Evolutionary conservation across 23 tunicate genomes (phyloP), one percentile per base, ranked within the genome.

Genomic region (Styela plicata): DNA sequence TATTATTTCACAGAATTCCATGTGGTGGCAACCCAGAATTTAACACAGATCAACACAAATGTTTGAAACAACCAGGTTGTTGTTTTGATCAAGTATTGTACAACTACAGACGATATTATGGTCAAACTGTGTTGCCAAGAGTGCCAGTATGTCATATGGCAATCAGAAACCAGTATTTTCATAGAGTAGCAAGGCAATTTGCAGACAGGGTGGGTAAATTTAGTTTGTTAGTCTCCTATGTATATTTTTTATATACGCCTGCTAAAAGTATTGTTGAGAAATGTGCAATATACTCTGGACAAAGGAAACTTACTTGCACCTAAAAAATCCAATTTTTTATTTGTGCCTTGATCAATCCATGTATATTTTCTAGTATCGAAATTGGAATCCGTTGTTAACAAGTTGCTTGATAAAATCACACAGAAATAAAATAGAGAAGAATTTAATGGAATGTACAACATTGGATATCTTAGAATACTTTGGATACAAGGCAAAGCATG

Each of bases 81-180:
- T 74, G 63, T 30, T 93, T 88, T 68, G 98, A 93, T 52, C 16
- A 34, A 23, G 84, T 65, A 33, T 75, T 93, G 33, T 76, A 26
- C 70, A 70, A 74, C 62, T 85, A 84, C 80, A 62, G 98, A 37
- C 63, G 74, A 20, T 52, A 69, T 10, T 82, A 80, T 0, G 89
- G 91, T 22, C 92, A 93, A 37, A 83, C 93, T 24, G 83, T 93
- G 23, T 83, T 93, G 28, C 98, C 98, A 17, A 79, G 77, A 31
- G 93, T 93, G 24, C 98, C 98, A 31, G 89, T 93, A 24, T 93
- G 98, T 66, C 98, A 93, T 34, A 26, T 81, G 69, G 98, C 87
- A 2, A 76, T 93, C 63, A 57, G 98, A 27, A 93, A 88, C 66
- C 32, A 64, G 34, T 84, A 34, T 33, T 93, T 93, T 70, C 90